Base-by-base conservation (phyloP, 2,888 invertebrate genomes). In the Spodoptera littoralis region DNA sequence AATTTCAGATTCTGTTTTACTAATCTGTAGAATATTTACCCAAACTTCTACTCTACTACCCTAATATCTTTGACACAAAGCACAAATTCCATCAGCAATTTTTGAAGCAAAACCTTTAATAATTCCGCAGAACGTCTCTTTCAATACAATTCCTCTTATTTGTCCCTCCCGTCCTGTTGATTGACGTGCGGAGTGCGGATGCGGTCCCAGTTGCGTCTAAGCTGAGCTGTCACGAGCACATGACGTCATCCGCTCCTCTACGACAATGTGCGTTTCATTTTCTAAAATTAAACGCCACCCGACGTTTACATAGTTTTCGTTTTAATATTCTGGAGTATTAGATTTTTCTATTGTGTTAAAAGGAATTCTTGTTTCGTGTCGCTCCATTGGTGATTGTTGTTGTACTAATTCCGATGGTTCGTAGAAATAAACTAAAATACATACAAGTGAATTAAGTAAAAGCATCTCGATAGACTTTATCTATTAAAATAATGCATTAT, bases 181-280 rank as follows among this genome's bases (percentile, higher is more conserved):
- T 80, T 86, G 87, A 87, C 84, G 78, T 74, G 68, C 71, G 79
- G 81, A 76, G 79, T 76, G 68, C 74, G 80, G 81, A 76, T 78
- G 79, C 73, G 81, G 81, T 72, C 83, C 76, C 86, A 82, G 84
- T 82, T 84, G 83, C 79, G 79, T 76, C 84, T 77, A 76, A 76
- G 75, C 80, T 81, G 82, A 78, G 81, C 84, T 88, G 89, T 85
- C 88, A 83, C 60, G 81, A 84, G 81, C 88, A 88, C 82, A 78
- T 83, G 85, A 80, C 86, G 65, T 57, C 65, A 70, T 61, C 46
- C 62, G 30, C 27, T 11, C 52, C 51, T 71, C 71, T 74, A 79
- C 79, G 73, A 77, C 81, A 84, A 84, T 83, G 84, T 83, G 81
- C 79, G 60, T 76, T 73, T 71, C 81, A 79, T 79, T 76, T 79